Percentiles rank a stretch among this genome's conserved stretches.
Conservation (phyloP, 2,113 vertebrate species). For the Bothrops jararaca region DNA sequence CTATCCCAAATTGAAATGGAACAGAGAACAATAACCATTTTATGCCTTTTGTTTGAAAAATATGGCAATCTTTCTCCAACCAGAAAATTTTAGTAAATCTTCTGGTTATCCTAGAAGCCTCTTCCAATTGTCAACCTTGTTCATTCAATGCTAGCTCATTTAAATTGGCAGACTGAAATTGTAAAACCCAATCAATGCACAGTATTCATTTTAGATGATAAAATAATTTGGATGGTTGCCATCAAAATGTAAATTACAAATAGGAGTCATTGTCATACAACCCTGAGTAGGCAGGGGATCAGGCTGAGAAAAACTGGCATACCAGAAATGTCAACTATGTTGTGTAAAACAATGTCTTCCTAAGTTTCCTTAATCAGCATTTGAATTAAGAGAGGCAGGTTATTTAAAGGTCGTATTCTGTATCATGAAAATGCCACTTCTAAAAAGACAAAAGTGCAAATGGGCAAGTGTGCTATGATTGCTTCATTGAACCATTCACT, state of each 20-base stretch:
- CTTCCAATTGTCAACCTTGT: background rate
- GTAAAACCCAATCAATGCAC: background rate
- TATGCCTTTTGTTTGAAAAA: background rate
- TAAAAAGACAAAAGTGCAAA: background rate
- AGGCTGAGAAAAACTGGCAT: background rate
- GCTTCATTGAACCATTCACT: background rate
- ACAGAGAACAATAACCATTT: background rate
- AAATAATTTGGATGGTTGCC: background rate
- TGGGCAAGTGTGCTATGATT: background rate
- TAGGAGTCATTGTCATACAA: background rate
- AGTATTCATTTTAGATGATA: background rate
- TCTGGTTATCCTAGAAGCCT: background rate
- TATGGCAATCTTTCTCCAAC: background rate
- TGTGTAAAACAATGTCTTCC: background rate
- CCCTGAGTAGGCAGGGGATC: background rate
- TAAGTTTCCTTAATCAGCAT: background rate
- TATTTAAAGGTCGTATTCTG: background rate
- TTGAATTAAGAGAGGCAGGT: background rate
- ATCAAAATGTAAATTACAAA: background rate
- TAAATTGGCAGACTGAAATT: background rate
- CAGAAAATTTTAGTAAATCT: too few species aligned
- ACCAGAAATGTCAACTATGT: background rate
- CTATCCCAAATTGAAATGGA: background rate
- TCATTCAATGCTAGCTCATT: background rate
- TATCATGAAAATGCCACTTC: background rate